A percentile compares a stretch with the other conserved stretches of the same genome.
phyloP scores from a whole-genome alignment of 1,140 invertebrate genomes.

The Zaprionus lachaisei region DNA sequence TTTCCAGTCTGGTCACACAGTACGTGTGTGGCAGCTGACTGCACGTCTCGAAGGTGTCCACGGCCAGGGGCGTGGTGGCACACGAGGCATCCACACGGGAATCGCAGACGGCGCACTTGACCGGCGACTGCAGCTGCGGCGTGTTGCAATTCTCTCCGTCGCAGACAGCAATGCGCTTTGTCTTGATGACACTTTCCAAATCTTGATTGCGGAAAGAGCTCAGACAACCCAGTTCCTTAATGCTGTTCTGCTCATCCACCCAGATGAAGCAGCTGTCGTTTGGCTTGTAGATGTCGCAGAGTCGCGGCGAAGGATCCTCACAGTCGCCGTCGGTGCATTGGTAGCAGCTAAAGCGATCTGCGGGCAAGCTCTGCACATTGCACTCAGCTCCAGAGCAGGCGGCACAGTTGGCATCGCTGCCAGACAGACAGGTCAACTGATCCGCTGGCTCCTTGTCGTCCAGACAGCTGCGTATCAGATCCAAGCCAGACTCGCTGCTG shows the following conservation, averaged over 20 bases:
- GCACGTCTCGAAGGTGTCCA: slow-evolving; percentile 57
- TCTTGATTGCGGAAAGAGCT: slow-evolving; percentile 75
- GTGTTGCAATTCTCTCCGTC: slow-evolving; percentile 65
- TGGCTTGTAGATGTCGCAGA: slow-evolving; percentile 65
- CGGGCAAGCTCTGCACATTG: slow-evolving; percentile 58
- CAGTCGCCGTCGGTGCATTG: slow-evolving; percentile 63
- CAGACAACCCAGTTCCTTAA: slow-evolving; percentile 64
- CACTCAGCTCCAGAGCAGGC: slow-evolving; percentile 58
- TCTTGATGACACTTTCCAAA: slow-evolving; percentile 63
- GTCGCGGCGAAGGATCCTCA: slow-evolving; percentile 47
- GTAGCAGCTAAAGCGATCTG: slow-evolving; percentile 63
- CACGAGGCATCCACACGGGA: slow-evolving; percentile 62
- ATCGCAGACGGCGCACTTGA: slow-evolving; percentile 71
- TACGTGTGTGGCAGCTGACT: slow-evolving; percentile 65
- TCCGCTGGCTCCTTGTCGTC: slow-evolving; percentile 71
- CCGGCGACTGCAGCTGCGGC: slow-evolving; percentile 35
- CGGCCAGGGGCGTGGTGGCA: slow-evolving; percentile 53
- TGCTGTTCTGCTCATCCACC: slow-evolving; percentile 63
- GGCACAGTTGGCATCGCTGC: slow-evolving; percentile 49
- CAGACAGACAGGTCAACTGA: slow-evolving; percentile 45
- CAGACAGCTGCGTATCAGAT: slow-evolving; percentile 74
- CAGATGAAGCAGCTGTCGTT: slow-evolving; percentile 69
- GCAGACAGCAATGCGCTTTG: slow-evolving; percentile 71
- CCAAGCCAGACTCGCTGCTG: slow-evolving; percentile 48
- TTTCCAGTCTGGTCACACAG: slow-evolving; percentile 56